Base-by-base conservation (phyloP, 2,113 vertebrate genomes). In the Henicopernis longicauda region DNA sequence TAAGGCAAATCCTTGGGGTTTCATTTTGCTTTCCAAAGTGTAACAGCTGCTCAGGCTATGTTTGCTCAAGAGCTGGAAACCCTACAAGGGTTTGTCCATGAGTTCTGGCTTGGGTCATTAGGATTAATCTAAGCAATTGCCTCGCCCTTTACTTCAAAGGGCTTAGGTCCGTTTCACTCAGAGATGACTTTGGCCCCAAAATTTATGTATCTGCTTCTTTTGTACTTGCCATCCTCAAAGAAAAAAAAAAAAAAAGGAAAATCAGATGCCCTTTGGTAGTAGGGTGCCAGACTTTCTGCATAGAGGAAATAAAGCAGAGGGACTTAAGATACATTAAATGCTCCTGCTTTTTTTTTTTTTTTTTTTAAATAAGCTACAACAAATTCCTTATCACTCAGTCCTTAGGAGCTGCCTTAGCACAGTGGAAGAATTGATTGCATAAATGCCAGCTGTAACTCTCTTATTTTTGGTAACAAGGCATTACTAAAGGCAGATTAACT, bases 381-480 rank as follows among this genome's bases (percentile, higher is more conserved):
- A 40, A 79, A 90, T 90, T 85, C 61, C 44, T 34, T 82, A 85
- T 79, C 91, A 50, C 50, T 81, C 34, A 45, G 80, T 89, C 65
- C 82, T 85, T 59, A 86, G 79, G 65, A 97, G 21, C 63, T 90
- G 92, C 59, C 69, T 90, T 74, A 92, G 86, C 52, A 58, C 67
- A 82, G 90, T 88, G 85, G 49, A 95, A 95, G 82, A 82, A 77
- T 4, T 88, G 88, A 90, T 93, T 96, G 92, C 88, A 80, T 90
- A 94, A 96, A 96, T 96, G 92, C 96, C 96, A 96, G 90, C 90
- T 94, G 90, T 89, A 97, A 82, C 76, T 86, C 87, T 87, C 90
- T 95, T 89, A 93, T 97, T 97, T 95, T 95, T 93, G 80, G 94
- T 78, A 94, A 90, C 86, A 69, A 93, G 55, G 55, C 90, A 79